These are phyloP conservation scores for Chaetodon trifascialis DNA, from an alignment of 2,113 vertebrate species.

Conservation along the genomic window DNA sequence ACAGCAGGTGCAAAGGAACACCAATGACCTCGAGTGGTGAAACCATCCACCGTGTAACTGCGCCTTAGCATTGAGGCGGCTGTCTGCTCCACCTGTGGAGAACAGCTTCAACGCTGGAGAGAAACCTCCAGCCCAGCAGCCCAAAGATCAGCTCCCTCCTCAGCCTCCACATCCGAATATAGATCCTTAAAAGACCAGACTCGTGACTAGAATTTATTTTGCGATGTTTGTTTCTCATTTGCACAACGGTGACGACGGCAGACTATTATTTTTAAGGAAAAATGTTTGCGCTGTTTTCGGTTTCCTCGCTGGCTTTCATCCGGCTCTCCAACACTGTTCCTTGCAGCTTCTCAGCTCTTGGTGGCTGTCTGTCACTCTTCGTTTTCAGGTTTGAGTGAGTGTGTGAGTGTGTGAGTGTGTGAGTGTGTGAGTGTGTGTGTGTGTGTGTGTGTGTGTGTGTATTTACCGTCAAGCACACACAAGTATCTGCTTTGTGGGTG, in stretches of 20 bases:
- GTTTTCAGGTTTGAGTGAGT: background rate
- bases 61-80: too few relatives aligned
- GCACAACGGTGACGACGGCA: background rate
- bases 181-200: background rate
- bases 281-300: background rate
- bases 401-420: slow-evolving; percentile 19
- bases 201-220: background rate
- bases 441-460: slow-evolving; percentile 20
- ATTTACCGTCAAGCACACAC: background rate
- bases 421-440: slow-evolving; percentile 22
- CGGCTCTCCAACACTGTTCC: background rate
- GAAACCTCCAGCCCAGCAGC: background rate
- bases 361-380: slow-evolving; percentile 26
- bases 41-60: too few relatives aligned
- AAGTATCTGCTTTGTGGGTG: slow-evolving; percentile 8
- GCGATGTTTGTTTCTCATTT: slow-evolving; percentile 5
- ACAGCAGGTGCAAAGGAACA: too few relatives aligned
- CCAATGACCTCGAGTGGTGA: too few relatives aligned
- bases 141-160: background rate
- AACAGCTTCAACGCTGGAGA: too few relatives aligned
- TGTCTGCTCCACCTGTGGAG: too few relatives aligned
- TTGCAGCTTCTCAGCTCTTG: background rate
- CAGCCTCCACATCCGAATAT: slow-evolving; percentile 15
- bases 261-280: slow-evolving; percentile 3
- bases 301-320: slow-evolving; percentile 5